Evolutionary conservation across 2,797 vertebrate species (phyloP).

Genomic region (Falco concolor): DNA sequence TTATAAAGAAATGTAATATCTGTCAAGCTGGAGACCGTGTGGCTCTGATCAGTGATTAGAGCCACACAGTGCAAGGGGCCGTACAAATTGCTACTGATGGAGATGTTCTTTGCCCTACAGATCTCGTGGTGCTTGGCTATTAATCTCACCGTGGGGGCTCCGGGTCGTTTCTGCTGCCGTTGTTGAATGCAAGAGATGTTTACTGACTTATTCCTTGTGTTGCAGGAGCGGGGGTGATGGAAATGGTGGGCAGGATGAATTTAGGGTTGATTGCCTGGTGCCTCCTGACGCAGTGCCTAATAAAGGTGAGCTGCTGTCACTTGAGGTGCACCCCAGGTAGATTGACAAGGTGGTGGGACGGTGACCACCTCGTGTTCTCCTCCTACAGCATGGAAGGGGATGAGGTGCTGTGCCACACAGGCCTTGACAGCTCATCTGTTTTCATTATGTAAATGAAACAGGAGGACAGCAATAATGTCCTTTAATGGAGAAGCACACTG

Average conservation of each 20-base stretch:
- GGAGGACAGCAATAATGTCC: neutral
- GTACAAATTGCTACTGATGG: neutral
- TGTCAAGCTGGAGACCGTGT: neutral
- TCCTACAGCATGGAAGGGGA: neutral
- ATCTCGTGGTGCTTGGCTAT: neutral
- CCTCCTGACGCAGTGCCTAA: neutral
- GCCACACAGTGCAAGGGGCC: neutral
- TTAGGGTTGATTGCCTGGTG: neutral
- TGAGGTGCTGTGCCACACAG: accelerated
- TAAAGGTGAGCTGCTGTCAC: accelerated
- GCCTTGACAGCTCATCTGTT: neutral
- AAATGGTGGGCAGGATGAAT: neutral
- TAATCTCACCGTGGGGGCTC: neutral
- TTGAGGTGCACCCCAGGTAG: accelerated
- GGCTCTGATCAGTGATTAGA: neutral
- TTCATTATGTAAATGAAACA: neutral
- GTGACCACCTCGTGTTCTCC: neutral
- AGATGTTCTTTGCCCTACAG: neutral
- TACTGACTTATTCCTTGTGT: neutral
- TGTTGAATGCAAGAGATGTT: neutral
- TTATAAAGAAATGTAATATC: neutral
- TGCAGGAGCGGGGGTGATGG: neutral
- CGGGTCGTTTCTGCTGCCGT: accelerated
- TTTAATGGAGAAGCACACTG: neutral
- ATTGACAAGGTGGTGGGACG: neutral